These are phyloP conservation scores for Sinhomidia bicolor DNA, from an alignment of 2,888 invertebrate species.

Conservation along the genomic window DNA sequence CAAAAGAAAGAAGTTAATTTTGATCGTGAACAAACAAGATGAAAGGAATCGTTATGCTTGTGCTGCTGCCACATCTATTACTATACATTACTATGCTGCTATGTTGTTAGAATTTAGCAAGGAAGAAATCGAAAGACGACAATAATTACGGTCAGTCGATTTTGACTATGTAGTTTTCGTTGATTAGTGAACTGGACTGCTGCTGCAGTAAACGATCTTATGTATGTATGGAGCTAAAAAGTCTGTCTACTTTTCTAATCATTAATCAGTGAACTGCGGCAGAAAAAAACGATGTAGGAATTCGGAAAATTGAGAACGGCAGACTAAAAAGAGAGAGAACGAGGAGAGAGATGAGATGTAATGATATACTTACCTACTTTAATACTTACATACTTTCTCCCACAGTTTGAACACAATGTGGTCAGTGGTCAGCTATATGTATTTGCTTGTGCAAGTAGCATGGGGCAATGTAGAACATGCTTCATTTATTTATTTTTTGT, in stretches of 20 bases:
- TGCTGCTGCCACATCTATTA: no score
- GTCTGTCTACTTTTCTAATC: no score
- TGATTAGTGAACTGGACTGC: not conserved
- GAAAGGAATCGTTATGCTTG: no score
- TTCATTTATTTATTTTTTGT: conserved; percentile 29
- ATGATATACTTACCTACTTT: no score
- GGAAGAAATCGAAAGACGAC: not conserved
- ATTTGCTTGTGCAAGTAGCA: not conserved
- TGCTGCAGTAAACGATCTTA: not conserved
- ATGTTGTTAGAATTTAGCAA: no score
- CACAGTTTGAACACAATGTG: not conserved
- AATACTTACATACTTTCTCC: not conserved
- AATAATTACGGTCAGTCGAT: conserved; percentile 9
- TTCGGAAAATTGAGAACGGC: no score
- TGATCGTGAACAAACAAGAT: conserved; percentile 1
- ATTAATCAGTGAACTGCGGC: no score
- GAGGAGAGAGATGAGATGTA: no score
- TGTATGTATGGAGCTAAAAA: no score
- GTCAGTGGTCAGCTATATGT: not conserved
- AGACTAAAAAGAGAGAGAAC: no score
- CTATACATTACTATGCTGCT: not conserved
- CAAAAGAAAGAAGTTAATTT: conserved; percentile 28
- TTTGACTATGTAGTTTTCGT: not conserved
- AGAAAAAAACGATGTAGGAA: no score
- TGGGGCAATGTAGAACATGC: no score